Evolutionary conservation across 1,140 invertebrate genomes (phyloP).

Genomic region (Melitaea cinxia): DNA sequence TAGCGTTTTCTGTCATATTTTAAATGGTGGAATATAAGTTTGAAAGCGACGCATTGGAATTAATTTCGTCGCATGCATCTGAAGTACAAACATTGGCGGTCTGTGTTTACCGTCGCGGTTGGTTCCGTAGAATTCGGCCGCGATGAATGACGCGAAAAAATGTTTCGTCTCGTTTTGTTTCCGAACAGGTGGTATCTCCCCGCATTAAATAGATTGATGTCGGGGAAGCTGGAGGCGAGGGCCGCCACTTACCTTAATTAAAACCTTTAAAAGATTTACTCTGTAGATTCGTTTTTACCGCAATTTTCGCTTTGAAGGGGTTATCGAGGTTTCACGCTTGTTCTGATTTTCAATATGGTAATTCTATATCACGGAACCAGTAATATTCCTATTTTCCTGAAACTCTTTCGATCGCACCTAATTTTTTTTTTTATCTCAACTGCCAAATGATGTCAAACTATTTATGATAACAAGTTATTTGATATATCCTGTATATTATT

Average conservation of each 20-base stretch:
- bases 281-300: slow-evolving; percentile 47
- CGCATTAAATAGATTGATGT: slow-evolving; percentile 72
- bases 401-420: too few species aligned
- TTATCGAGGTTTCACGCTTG: slow-evolving; percentile 30
- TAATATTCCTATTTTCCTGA: neutral
- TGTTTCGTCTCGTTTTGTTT: slow-evolving; percentile 43
- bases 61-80: neutral
- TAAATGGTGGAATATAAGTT: too few species aligned
- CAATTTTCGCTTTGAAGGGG: slow-evolving; percentile 41
- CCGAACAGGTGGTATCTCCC: slow-evolving; percentile 45
- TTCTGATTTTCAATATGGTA: slow-evolving; percentile 13
- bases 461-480: too few species aligned
- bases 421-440: too few species aligned
- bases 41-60: too few species aligned
- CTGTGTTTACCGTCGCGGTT: neutral
- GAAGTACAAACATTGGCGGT: neutral
- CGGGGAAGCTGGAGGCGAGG: slow-evolving; percentile 34
- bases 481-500: too few species aligned
- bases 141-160: slow-evolving; percentile 57
- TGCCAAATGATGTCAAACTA: too few species aligned
- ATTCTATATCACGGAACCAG: neutral
- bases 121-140: slow-evolving; percentile 31
- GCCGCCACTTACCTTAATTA: slow-evolving; percentile 69
- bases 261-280: slow-evolving; percentile 69
- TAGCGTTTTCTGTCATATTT: too few species aligned